Evolutionary conservation across 1,140 invertebrate genomes (phyloP).

Genomic region (Gonioctena quinquepunctata): DNA sequence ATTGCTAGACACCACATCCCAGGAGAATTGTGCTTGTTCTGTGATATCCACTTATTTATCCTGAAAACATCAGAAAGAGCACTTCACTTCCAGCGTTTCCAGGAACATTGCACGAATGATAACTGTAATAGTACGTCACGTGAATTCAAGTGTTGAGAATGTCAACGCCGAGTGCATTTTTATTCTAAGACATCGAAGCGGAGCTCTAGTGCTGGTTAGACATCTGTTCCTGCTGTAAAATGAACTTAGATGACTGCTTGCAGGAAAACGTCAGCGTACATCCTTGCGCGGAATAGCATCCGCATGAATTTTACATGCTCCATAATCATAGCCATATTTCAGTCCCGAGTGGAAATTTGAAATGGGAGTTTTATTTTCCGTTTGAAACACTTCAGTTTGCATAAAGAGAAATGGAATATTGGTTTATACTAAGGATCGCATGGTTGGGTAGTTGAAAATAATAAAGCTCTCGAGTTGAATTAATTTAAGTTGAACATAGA

Average conservation of each 20-base stretch:
- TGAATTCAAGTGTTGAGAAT: slow-evolving; percentile 9
- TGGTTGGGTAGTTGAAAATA: no score
- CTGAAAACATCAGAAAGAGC: no score
- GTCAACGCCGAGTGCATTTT: neutral
- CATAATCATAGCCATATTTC: neutral
- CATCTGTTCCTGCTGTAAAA: slow-evolving; percentile 5
- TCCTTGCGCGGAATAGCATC: neutral
- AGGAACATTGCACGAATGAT: neutral
- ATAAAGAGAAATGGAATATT: neutral
- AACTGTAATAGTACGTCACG: neutral
- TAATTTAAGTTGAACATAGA: no score
- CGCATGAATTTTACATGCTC: neutral
- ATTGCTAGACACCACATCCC: no score
- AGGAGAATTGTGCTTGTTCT: no score
- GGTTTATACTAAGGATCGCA: no score
- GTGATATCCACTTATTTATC: no score
- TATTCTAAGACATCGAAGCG: neutral
- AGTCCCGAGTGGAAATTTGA: neutral
- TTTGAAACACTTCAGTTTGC: neutral
- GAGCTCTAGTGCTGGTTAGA: neutral
- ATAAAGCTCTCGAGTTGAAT: no score
- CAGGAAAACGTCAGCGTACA: neutral
- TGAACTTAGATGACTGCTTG: neutral
- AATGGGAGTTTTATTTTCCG: neutral
- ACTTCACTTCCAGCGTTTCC: no score